Evolutionary conservation across 2,113 vertebrate genomes (phyloP).

Genomic region (Chelonoidis abingdonii): DNA sequence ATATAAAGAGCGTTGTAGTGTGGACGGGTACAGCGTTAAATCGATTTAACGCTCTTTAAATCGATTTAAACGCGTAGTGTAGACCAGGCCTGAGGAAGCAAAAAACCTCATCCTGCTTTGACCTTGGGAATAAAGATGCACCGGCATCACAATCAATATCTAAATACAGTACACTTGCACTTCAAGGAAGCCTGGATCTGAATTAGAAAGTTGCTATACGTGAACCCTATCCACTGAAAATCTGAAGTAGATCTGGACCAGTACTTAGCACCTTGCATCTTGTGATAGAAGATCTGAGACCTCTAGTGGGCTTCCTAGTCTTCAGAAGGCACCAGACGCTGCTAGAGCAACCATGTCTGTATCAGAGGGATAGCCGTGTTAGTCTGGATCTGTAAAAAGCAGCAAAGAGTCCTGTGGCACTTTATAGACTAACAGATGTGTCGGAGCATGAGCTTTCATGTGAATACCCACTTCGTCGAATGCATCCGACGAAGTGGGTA

Average conservation of each 20-base stretch:
- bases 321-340: not conserved
- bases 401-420: no score
- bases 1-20: no score
- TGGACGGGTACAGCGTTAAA: no score
- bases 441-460: no score
- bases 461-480: no score
- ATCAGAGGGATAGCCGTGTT: not conserved
- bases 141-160: not conserved
- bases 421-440: no score
- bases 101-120: not conserved
- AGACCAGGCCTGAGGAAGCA: not conserved
- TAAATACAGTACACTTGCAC: not conserved
- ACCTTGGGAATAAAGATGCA: not conserved
- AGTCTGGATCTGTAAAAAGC: no score
- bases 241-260: not conserved
- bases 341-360: not conserved
- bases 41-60: no score
- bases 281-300: not conserved
- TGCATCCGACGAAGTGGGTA: no score
- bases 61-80: no score
- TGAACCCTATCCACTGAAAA: not conserved
- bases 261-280: not conserved
- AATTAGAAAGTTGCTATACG: fast-evolving
- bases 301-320: not conserved
- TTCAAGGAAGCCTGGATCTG: not conserved